Conservation (phyloP, 2,113 vertebrate species). For the Brachyistius frenatus region DNA sequence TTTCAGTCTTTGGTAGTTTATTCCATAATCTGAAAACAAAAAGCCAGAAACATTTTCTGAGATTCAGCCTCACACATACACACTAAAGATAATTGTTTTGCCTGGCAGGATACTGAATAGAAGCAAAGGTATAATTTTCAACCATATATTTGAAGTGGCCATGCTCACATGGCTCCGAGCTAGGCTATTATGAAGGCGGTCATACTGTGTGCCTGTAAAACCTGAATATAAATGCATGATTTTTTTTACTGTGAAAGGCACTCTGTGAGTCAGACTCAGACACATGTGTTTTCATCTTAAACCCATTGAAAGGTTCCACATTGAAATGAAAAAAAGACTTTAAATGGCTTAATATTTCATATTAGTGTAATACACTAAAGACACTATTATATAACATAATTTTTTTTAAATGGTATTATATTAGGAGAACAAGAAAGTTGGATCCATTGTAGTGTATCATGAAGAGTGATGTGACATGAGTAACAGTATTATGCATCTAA, state of each 20-base stretch:
- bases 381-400: not conserved
- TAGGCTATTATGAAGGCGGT: not conserved
- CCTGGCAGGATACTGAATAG: not conserved
- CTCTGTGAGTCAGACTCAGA: not conserved
- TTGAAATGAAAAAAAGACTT: not conserved
- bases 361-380: not conserved
- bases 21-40: conserved; percentile 84
- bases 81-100: not conserved
- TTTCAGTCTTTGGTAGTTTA: conserved; percentile 82
- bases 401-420: no score
- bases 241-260: not conserved
- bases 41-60: not conserved
- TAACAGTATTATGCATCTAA: not conserved
- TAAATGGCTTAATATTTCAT: not conserved
- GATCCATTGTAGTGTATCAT: no score
- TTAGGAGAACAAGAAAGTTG: no score
- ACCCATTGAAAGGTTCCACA: not conserved
- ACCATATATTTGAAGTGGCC: not conserved
- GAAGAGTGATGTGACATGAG: no score
- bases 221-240: not conserved
- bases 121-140: conserved; percentile 34
- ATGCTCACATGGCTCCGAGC: not conserved
- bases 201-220: not conserved
- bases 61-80: not conserved
- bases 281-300: not conserved